Evolutionary conservation across 2,888 invertebrate species (phyloP).

Genomic region (Electrophaes corylata): DNA sequence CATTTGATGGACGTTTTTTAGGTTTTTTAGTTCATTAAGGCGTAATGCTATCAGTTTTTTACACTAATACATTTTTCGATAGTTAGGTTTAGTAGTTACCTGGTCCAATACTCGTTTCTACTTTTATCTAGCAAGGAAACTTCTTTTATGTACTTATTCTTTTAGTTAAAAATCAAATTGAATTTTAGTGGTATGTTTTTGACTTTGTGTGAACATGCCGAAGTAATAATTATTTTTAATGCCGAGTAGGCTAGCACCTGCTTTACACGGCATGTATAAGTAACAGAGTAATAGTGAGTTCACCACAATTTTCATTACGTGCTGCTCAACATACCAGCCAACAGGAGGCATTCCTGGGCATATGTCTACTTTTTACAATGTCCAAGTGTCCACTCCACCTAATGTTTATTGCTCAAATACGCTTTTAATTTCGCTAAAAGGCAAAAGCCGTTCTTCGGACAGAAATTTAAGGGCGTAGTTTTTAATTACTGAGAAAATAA

Average conservation of each 20-base stretch:
- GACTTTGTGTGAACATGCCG: too few species aligned
- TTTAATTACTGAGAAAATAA: conserved; percentile 32
- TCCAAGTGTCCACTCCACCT: conserved; percentile 37
- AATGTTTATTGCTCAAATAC: conserved; percentile 39
- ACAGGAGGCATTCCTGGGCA: conserved; percentile 35
- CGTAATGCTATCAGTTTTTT: too few species aligned
- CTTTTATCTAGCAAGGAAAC: too few species aligned
- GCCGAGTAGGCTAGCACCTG: neutral
- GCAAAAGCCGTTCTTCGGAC: conserved; percentile 31
- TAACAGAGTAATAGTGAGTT: conserved; percentile 35
- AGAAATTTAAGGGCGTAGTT: conserved; percentile 32
- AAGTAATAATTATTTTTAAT: too few species aligned
- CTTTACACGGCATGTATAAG: conserved; percentile 39
- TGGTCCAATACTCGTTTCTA: too few species aligned
- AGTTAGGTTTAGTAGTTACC: too few species aligned
- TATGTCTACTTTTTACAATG: conserved; percentile 41
- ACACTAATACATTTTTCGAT: too few species aligned
- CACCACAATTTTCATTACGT: conserved; percentile 62
- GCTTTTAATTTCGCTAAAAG: conserved; percentile 39
- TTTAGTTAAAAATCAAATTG: too few species aligned
- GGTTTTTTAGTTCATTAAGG: too few species aligned
- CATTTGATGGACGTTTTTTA: too few species aligned
- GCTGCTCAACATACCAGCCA: conserved; percentile 72
- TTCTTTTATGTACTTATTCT: too few species aligned
- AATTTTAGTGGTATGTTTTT: too few species aligned